These are phyloP conservation scores for Lophura nycthemera DNA, from an alignment of 2,113 vertebrate species.

Conservation along the genomic window DNA sequence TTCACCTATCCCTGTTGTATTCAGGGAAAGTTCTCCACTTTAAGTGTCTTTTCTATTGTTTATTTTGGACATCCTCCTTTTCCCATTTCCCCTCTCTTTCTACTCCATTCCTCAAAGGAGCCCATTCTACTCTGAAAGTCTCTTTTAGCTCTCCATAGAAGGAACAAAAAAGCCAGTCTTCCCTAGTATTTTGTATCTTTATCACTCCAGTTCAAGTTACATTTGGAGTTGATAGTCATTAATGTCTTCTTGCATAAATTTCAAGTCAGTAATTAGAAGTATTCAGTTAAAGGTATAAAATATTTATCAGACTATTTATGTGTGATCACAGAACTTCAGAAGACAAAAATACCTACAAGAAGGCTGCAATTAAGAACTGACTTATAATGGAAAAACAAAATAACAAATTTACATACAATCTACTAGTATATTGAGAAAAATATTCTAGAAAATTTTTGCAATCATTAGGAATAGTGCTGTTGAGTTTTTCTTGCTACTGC, in stretches of 20 bases:
- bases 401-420: background rate
- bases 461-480: background rate
- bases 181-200: background rate
- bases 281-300: background rate
- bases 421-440: background rate
- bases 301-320: background rate
- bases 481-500: background rate
- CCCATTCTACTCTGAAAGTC: background rate
- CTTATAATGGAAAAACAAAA: background rate
- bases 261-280: conserved; percentile 3
- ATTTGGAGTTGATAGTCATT: conserved; percentile 3
- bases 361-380: background rate
- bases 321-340: background rate
- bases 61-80: background rate
- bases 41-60: background rate
- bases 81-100: background rate
- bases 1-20: background rate
- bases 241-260: background rate
- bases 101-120: background rate
- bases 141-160: background rate
- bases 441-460: background rate
- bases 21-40: background rate
- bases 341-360: background rate
- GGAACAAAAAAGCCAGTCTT: background rate
- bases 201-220: conserved; percentile 19